phyloP scores from a whole-genome alignment of 2,797 vertebrate species.

The Hoplostethus mediterraneus region DNA sequence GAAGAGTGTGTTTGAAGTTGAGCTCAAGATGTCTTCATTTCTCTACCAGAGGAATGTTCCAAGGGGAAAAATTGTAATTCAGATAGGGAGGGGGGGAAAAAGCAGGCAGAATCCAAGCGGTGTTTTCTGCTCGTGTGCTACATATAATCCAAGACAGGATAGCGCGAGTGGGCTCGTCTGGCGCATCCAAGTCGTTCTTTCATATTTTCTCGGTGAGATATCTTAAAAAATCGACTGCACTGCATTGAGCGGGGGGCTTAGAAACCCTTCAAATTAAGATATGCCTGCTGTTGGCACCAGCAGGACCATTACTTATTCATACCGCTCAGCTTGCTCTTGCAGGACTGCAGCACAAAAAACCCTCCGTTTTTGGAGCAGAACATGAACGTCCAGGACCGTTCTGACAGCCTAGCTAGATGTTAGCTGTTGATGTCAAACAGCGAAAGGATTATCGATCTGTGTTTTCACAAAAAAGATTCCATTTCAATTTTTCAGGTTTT shows the following conservation, averaged over 20 bases:
- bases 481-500: slow-evolving; percentile 1
- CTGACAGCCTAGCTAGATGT: slow-evolving; percentile 37
- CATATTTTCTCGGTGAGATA: slow-evolving; percentile 58
- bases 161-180: slow-evolving; percentile 52
- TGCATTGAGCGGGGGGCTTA: slow-evolving; percentile 46
- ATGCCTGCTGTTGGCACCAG: slow-evolving; percentile 73
- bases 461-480: slow-evolving; percentile 15
- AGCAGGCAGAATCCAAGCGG: slow-evolving; percentile 45
- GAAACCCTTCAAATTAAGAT: slow-evolving; percentile 72
- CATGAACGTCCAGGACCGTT: slow-evolving; percentile 28
- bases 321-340: slow-evolving; percentile 53
- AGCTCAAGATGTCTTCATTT: slow-evolving; percentile 99
- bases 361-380: slow-evolving; percentile 49
- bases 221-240: slow-evolving; percentile 54
- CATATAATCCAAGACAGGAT: slow-evolving; percentile 64
- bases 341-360: slow-evolving; percentile 46
- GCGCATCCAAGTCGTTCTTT: slow-evolving; percentile 44
- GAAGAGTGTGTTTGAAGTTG: slow-evolving; percentile 95
- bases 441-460: slow-evolving; percentile 28
- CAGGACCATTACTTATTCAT: slow-evolving; percentile 82
- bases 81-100: slow-evolving; percentile 52
- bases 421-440: slow-evolving; percentile 34
- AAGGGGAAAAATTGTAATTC: slow-evolving; percentile 75
- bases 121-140: slow-evolving; percentile 55
- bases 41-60: slow-evolving; percentile 89